Base-by-base conservation (phyloP, 2,113 vertebrate genomes). In the Etia nguti region DNA sequence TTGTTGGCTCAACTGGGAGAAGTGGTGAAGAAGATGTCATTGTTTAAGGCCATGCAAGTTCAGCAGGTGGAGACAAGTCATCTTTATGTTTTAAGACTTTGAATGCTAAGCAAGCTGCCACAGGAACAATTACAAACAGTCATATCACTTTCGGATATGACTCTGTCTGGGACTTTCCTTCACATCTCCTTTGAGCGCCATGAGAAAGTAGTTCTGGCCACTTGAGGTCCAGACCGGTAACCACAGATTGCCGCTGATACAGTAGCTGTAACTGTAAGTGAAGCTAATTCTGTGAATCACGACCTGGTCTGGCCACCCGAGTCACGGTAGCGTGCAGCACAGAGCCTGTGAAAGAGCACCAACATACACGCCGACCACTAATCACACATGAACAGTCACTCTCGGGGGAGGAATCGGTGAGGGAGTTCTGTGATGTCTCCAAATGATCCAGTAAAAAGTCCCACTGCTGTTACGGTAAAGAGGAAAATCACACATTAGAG, bases 401-500 rank as follows among this genome's bases (percentile, higher is more conserved):
- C 85, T 90, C 91, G 84, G 48, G 83, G 88, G 86, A 92, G 86
- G 87, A 90, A 41, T 83, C 52, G 31, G 62, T 10, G 73, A 87
- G 48, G 82, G 80, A 60, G 52, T 85, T 86, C 88, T 96, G 92
- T 95, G 94, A 95, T 90, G 94, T 94, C 56, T 87, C 79, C 83
- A 86, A 89, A 86, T 91, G 95, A 95, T 90, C 87, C 95, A 84
- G 93, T 87, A 91, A 95, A 95, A 93, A 92, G 36, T 85, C 31
- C 87, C 85, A 87, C 22, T 80, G 60, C 84, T 92, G 85, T 93
- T 93, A 90, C 89, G 36, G 92, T 93, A 92, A 94, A 82, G 29
- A 83, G 20, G 12, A 87, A 43, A 80, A 80, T 90, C 84, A 91
- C 92, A 85, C 81, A 86, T 73, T 85, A 79, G 70, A 90, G 83